Evolutionary conservation across 2,797 vertebrate species (phyloP).

Genomic region (Ficedula albicollis): DNA sequence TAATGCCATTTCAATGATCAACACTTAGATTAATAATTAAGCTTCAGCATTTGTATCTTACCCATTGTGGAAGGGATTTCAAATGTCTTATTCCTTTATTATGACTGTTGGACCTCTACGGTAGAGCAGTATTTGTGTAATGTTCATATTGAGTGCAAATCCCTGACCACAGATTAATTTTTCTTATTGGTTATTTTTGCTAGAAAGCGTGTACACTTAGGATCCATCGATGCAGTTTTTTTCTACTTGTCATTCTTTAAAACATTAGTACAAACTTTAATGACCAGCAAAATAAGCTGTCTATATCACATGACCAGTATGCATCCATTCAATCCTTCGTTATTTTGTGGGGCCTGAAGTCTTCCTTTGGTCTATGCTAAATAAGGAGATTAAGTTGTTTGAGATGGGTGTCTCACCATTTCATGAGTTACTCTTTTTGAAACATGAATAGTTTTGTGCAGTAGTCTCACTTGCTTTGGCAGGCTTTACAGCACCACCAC

Average conservation of each 20-base stretch:
- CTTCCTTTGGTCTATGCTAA: neutral
- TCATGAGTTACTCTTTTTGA: neutral
- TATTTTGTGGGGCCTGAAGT: neutral
- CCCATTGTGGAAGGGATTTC: neutral
- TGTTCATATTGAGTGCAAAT: neutral
- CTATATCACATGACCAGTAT: accelerated
- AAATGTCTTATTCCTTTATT: neutral
- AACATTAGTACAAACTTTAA: neutral
- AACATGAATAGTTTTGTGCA: neutral
- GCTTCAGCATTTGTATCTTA: neutral
- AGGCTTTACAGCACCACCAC: neutral
- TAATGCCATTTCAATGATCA: neutral
- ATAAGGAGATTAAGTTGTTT: neutral
- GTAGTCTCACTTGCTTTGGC: neutral
- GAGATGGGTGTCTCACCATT: neutral
- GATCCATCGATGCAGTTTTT: neutral
- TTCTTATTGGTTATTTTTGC: neutral
- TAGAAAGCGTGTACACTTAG: neutral
- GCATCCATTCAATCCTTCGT: neutral
- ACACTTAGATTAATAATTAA: neutral
- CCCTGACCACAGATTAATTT: neutral
- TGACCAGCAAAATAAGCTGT: neutral
- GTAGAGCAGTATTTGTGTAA: neutral
- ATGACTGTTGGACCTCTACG: neutral
- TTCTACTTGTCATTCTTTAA: neutral